These are phyloP conservation scores for Bugulina stolonifera DNA, from an alignment of 2,888 invertebrate species.

Conservation along the genomic window DNA sequence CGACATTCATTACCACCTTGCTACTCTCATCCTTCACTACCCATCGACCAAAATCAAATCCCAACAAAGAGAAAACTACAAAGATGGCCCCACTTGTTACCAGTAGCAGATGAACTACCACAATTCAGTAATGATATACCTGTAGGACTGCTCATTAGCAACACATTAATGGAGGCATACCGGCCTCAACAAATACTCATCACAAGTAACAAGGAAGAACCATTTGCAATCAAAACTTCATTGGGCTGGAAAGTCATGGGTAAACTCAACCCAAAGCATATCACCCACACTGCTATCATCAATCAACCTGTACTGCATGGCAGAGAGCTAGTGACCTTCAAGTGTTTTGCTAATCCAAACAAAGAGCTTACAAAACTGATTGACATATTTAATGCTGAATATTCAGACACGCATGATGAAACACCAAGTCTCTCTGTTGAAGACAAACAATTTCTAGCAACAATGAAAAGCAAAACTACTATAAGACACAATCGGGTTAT, in stretches of 20 bases:
- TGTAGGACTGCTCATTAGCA: conserved; percentile 32
- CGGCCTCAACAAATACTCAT: conserved; percentile 31
- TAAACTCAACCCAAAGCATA: neutral
- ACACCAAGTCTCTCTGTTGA: conserved; percentile 16
- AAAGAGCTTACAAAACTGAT: conserved; percentile 14
- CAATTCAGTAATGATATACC: conserved; percentile 29
- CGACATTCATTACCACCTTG: conserved; percentile 12
- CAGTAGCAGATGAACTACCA: conserved; percentile 29
- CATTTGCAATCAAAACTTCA: conserved; percentile 31
- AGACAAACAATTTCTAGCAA: neutral
- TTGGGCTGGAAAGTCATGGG: conserved; percentile 32
- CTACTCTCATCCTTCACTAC: conserved; percentile 28
- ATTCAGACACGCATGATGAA: conserved; percentile 4
- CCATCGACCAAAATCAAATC: conserved; percentile 32
- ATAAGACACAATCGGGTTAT: neutral
- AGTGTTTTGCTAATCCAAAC: neutral
- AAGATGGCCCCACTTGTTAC: conserved; percentile 31
- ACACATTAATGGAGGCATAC: conserved; percentile 32
- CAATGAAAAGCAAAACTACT: neutral
- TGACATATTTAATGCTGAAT: conserved; percentile 4
- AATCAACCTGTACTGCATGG: conserved; percentile 18
- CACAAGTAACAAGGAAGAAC: conserved; percentile 29
- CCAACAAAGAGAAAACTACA: conserved; percentile 31
- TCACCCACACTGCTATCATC: neutral
- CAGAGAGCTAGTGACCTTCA: conserved; percentile 8